Conservation (phyloP, 1,140 invertebrate genomes). For the Melipona quadrifasciata region DNA sequence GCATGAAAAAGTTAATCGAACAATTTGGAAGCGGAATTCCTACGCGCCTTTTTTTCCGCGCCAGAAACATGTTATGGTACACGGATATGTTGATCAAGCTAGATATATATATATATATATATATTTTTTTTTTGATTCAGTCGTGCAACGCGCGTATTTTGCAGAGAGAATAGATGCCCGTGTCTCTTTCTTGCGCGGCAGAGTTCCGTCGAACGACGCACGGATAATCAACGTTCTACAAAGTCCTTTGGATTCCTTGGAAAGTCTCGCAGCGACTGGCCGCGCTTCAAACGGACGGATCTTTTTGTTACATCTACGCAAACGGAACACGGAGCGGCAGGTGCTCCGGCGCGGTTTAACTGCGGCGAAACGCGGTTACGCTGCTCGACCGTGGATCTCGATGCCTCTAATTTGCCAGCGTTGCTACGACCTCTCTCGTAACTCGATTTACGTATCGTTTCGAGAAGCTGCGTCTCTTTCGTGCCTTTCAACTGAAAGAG, state of each 20-base stretch:
- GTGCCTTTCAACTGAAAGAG: background rate
- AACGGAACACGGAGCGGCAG: slow-evolving; percentile 30
- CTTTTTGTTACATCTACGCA: slow-evolving; percentile 54
- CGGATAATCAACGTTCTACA: background rate
- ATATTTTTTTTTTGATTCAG: background rate
- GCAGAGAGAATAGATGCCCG: background rate
- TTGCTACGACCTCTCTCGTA: slow-evolving; percentile 35
- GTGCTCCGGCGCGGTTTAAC: slow-evolving; percentile 39
- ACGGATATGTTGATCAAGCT: no score
- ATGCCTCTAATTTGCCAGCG: slow-evolving; percentile 53
- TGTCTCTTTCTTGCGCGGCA: background rate
- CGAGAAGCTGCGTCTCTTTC: slow-evolving; percentile 30
- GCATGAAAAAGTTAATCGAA: slow-evolving; percentile 23
- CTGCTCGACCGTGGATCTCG: background rate
- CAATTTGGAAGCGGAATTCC: background rate
- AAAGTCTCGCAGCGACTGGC: background rate
- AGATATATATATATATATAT: no score
- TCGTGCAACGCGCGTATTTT: background rate
- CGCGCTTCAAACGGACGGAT: slow-evolving; percentile 13
- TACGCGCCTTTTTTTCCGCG: no score
- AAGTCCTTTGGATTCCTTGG: background rate
- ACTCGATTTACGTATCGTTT: slow-evolving; percentile 53
- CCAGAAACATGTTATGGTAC: background rate
- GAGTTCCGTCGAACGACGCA: background rate
- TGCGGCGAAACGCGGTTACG: slow-evolving; percentile 47